phyloP scores from a whole-genome alignment of 2,797 vertebrate species.

The Xenops minutus region DNA sequence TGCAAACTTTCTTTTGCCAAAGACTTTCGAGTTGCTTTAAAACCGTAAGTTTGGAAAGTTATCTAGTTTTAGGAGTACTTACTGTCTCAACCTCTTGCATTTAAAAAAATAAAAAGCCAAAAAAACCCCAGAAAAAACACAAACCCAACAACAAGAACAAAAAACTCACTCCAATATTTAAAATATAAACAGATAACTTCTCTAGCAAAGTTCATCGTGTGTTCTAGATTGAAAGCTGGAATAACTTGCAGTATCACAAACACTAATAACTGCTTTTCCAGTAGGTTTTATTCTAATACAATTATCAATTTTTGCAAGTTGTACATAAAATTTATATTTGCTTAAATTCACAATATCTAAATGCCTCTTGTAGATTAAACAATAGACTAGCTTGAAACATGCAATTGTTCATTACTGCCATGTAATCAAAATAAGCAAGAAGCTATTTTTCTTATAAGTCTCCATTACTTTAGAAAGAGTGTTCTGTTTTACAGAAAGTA shows the following conservation, averaged over 20 bases:
- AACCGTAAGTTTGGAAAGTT: neutral
- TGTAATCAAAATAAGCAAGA: neutral
- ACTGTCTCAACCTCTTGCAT: neutral
- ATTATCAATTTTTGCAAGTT: neutral
- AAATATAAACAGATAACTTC: neutral
- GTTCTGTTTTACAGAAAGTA: neutral
- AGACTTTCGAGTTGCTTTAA: neutral
- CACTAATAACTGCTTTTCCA: too few relatives aligned
- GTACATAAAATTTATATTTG: neutral
- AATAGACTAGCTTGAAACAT: neutral
- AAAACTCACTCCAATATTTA: neutral
- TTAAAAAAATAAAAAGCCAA: accelerated
- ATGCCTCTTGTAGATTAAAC: neutral
- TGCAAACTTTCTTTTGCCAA: neutral
- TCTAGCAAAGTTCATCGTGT: neutral
- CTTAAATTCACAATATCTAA: neutral
- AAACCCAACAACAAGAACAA: neutral
- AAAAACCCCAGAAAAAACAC: accelerated
- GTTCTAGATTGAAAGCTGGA: neutral
- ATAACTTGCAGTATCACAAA: neutral
- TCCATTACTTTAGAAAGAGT: neutral
- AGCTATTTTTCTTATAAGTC: neutral
- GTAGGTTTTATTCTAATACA: too few relatives aligned
- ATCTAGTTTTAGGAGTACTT: neutral
- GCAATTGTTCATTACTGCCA: neutral